phyloP scores from a whole-genome alignment of 2,113 vertebrate species.

The Promerops cafer region DNA sequence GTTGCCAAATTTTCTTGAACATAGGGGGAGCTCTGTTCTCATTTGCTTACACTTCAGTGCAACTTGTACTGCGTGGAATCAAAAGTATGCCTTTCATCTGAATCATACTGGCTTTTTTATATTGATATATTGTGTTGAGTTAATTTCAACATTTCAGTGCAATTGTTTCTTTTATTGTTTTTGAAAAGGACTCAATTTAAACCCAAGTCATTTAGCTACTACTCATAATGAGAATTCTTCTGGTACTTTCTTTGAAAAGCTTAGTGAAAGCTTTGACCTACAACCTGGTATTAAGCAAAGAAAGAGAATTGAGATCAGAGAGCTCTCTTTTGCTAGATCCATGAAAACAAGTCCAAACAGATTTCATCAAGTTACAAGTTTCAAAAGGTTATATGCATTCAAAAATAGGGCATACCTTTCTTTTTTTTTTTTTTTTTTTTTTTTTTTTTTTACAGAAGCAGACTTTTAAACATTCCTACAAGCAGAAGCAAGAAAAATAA shows the following conservation, averaged over 20 bases:
- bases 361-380: conserved; percentile 12
- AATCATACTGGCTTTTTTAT: not conserved
- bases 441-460: not conserved
- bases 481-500: conserved; percentile 3
- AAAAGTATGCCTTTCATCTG: not conserved
- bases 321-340: not conserved
- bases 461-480: not conserved
- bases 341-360: not conserved
- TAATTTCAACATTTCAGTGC: not conserved
- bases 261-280: not conserved
- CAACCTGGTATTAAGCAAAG: not conserved
- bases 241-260: not conserved
- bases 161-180: not conserved
- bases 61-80: not conserved
- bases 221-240: not conserved
- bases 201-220: not conserved
- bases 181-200: not conserved
- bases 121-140: not conserved
- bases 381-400: not conserved
- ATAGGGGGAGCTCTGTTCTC: not conserved
- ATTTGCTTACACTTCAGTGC: not conserved
- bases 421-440: not conserved
- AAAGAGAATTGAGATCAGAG: not conserved
- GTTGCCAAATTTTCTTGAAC: not conserved
- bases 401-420: not conserved